These are phyloP conservation scores for Nomia melanderi DNA, from an alignment of 1,140 invertebrate species.

Conservation along the genomic window DNA sequence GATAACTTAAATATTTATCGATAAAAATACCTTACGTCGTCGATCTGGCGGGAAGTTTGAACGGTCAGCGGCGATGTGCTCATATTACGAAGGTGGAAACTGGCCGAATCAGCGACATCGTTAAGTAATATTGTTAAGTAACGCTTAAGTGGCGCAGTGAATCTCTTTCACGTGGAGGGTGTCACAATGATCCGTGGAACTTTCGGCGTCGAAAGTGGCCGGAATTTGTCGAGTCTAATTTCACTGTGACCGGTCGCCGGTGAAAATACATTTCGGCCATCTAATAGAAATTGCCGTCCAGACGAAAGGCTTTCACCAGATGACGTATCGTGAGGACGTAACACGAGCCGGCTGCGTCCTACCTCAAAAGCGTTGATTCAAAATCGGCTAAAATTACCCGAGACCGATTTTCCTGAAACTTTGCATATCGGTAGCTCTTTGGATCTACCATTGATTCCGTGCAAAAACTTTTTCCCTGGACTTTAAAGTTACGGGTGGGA, in stretches of 20 bases:
- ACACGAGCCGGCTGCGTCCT: conserved; percentile 29
- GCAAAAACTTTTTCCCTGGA: too few species aligned
- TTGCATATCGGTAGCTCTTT: too few species aligned
- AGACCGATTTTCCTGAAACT: too few species aligned
- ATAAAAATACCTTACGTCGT: not conserved
- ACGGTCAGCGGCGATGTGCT: not conserved
- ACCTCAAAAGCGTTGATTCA: too few species aligned
- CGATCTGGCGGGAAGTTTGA: not conserved
- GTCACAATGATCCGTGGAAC: conserved; percentile 16
- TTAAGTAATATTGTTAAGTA: conserved; percentile 42
- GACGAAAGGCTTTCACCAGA: conserved; percentile 47
- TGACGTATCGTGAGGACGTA: not conserved
- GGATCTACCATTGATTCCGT: too few species aligned
- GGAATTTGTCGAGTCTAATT: conserved; percentile 34
- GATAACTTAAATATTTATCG: not conserved
- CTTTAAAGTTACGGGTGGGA: too few species aligned
- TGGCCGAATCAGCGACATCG: conserved; percentile 5
- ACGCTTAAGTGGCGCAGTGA: conserved; percentile 23
- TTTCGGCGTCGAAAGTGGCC: conserved; percentile 26
- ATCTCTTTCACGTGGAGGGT: not conserved
- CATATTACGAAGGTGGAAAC: too few species aligned
- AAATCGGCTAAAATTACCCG: too few species aligned
- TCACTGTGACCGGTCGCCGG: conserved; percentile 5
- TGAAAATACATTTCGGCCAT: conserved; percentile 47
- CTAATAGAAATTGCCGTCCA: conserved; percentile 47